A percentile compares a stretch with the other conserved stretches of the same genome.
Conservation (phyloP, 2,113 vertebrate genomes). For the Columba livia region DNA sequence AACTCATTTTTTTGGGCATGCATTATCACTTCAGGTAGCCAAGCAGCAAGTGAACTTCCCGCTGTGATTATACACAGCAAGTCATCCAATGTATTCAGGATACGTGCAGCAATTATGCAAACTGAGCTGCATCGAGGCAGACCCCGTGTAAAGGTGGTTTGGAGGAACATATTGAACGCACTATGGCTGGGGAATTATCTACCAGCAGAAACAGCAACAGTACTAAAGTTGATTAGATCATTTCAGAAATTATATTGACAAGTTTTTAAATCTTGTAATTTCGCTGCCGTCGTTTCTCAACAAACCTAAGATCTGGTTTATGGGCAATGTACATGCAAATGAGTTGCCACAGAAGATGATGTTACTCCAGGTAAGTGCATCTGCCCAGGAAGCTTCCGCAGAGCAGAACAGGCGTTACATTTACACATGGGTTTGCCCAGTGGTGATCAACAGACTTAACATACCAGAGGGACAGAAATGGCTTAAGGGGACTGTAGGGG, state of each 20-base stretch:
- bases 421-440: not conserved
- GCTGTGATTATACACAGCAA: slow-evolving; percentile 5
- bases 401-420: not conserved
- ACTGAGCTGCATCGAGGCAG: not conserved
- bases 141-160: not conserved
- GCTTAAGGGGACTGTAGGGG: not conserved
- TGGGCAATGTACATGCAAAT: not conserved
- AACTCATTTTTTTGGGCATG: not conserved
- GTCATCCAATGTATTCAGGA: fast-evolving
- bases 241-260: not conserved
- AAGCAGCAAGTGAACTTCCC: not conserved
- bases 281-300: fast-evolving
- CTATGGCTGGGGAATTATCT: not conserved
- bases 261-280: not conserved
- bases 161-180: not conserved
- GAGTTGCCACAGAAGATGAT: not conserved
- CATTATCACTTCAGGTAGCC: slow-evolving; percentile 49
- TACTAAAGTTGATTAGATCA: not conserved
- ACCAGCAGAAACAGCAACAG: not conserved
- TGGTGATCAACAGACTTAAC: not conserved
- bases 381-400: not conserved
- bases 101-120: not conserved
- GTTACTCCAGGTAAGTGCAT: not conserved
- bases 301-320: not conserved
- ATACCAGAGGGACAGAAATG: not conserved